phyloP scores from a whole-genome alignment of 2,888 invertebrate species.

The Piscicola geometra region DNA sequence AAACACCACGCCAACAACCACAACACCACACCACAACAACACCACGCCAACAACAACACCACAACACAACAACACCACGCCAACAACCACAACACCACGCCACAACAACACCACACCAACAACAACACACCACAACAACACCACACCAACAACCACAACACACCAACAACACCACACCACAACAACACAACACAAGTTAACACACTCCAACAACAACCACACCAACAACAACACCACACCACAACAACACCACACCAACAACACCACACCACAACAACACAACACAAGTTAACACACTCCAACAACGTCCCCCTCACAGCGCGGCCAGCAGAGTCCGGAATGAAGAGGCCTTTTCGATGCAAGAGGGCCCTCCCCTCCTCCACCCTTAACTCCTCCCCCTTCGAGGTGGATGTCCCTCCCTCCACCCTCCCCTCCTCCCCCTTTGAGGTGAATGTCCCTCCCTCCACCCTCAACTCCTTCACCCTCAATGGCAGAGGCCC shows the following conservation, averaged over 20 bases:
- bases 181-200: background rate
- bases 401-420: too few relatives aligned
- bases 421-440: conserved; percentile 67
- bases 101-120: background rate
- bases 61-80: background rate
- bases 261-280: too few relatives aligned
- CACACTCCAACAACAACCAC: too few relatives aligned
- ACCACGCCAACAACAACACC: too few relatives aligned
- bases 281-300: background rate
- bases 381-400: background rate
- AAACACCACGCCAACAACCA: background rate
- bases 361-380: background rate
- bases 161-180: background rate
- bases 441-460: too few relatives aligned
- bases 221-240: background rate
- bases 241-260: too few relatives aligned
- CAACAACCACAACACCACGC: background rate
- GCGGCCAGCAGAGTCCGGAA: too few relatives aligned
- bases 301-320: background rate
- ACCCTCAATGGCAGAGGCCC: conserved; percentile 60
- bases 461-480: conserved; percentile 62
- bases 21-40: background rate
- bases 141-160: conserved; percentile 37
- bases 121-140: conserved; percentile 70
- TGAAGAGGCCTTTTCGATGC: background rate